Evolutionary conservation across 2,888 invertebrate species (phyloP).

Genomic region (Pandemis heparana): DNA sequence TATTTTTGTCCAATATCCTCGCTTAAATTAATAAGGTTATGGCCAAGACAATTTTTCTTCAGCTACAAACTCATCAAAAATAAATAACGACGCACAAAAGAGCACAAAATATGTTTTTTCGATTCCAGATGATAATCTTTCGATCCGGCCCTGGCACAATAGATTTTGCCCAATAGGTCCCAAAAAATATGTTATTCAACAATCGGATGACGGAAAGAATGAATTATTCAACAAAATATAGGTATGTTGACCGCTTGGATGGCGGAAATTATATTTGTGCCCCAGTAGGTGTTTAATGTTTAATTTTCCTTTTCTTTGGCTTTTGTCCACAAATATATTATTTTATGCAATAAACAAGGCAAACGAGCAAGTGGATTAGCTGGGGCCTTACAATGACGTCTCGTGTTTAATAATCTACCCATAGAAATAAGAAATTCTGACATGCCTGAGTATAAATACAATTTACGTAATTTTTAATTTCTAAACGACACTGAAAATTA

Average conservation of each 20-base stretch:
- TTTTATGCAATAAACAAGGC: too few relatives aligned
- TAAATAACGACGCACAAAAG: background rate
- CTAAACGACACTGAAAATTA: too few relatives aligned
- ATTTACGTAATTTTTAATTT: too few relatives aligned
- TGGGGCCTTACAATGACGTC: too few relatives aligned
- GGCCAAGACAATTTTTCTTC: too few relatives aligned
- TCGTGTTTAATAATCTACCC: too few relatives aligned
- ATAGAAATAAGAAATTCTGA: too few relatives aligned
- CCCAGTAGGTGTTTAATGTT: background rate
- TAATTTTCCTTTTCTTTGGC: background rate
- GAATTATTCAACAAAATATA: conserved; percentile 2
- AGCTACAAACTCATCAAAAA: background rate
- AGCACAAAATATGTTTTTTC: background rate
- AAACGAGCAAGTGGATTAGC: too few relatives aligned
- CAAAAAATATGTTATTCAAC: conserved; percentile 3
- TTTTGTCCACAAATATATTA: background rate
- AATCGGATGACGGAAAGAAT: background rate
- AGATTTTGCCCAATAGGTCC: conserved; percentile 1
- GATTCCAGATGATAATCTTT: background rate
- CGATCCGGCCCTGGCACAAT: background rate
- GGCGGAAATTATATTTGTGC: background rate
- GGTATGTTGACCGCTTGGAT: background rate
- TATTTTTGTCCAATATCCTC: too few relatives aligned
- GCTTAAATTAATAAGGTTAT: too few relatives aligned
- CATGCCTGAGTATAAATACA: too few relatives aligned